A percentile compares a stretch with the other conserved stretches of the same genome.
These are phyloP conservation scores for Sarcophaga variegata DNA, from an alignment of 2,888 invertebrate genomes.

Conservation along the genomic window DNA sequence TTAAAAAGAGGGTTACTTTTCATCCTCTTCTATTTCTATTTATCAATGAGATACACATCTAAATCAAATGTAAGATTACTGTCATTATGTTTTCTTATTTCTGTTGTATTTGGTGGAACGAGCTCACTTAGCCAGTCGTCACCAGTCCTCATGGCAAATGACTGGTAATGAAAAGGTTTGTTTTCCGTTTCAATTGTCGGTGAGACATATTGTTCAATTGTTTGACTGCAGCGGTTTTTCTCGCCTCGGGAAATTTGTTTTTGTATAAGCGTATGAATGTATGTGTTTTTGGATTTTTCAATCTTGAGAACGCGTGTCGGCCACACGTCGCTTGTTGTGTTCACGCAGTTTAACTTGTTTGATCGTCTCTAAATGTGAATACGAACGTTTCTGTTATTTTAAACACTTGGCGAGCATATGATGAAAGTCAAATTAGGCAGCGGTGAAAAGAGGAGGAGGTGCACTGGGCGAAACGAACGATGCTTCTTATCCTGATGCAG, in stretches of 20 bases:
- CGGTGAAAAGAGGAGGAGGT: constrained; percentile 29
- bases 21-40: not conserved
- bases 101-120: constrained; percentile 15
- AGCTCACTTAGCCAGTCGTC: constrained; percentile 65
- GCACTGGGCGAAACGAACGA: constrained; percentile 60
- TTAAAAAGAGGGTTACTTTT: constrained; percentile 40
- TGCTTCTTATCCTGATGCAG: constrained; percentile 64
- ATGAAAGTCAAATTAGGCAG: constrained; percentile 59
- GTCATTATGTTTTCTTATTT: constrained; percentile 75
- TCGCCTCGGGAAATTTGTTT: constrained; percentile 78
- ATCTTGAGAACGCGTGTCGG: constrained; percentile 37
- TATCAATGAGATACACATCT: constrained; percentile 70
- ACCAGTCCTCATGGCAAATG: constrained; percentile 56
- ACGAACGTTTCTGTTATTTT: constrained; percentile 58
- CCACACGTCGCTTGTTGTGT: constrained; percentile 50
- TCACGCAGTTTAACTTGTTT: constrained; percentile 68
- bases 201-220: constrained; percentile 75
- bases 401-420: constrained; percentile 44
- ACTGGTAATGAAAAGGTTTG: constrained; percentile 80
- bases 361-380: constrained; percentile 70
- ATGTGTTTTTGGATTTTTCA: constrained; percentile 36
- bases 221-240: constrained; percentile 78
- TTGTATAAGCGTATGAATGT: constrained; percentile 72
- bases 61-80: constrained; percentile 80
- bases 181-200: constrained; percentile 71